Evolutionary conservation across 2,888 invertebrate genomes (phyloP), one percentile per base, ranked within the genome.

Genomic region (Heliconius ismenius): DNA sequence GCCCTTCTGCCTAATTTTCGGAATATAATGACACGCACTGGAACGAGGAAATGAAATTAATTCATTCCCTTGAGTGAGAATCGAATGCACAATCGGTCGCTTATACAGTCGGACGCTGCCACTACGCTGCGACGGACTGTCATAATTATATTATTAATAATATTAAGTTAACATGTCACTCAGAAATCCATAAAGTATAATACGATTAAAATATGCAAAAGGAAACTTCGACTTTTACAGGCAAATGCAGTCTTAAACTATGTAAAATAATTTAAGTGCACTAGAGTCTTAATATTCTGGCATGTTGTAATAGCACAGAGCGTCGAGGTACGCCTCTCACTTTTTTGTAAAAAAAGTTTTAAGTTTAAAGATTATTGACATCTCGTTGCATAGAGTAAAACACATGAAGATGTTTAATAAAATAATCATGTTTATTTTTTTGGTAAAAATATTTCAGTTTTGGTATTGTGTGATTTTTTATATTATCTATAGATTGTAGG

Each of bases 351-450:
- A 54, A 72, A 28, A 76, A 76, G 60, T 73, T 73, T 72, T n/a
- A n/a, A n/a, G n/a, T n/a, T 58, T 76, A 76, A 76, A 58, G 65
- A 76, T 76, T 76, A 76, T 67, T 76, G 76, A 76, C 73, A 76
- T 73, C 76, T 73, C 72, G 43, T 28, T 64, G 72, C 72, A 73
- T 43, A 76, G 58, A 58, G 58, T 73, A 36, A 24, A 72, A 72
- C 39, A 49, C 28, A 60, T 32, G 1, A 4, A 36, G 36, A 32
- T 26, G 36, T 39, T 26, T 54, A 32, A n/a, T 70, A 54, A 69
- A 49, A 24, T n/a, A 6, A n/a, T 65, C 65, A 13, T n/a, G 4
- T 65, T 36, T n/a, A 36, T 32, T 36, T 18, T 43, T 32, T n/a
- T 39, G 21, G 54, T 54, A 7, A 54, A 21, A 54, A 54, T 43